Evolutionary conservation across 1,140 invertebrate species (phyloP).

Genomic region (Aphis craccivora): DNA sequence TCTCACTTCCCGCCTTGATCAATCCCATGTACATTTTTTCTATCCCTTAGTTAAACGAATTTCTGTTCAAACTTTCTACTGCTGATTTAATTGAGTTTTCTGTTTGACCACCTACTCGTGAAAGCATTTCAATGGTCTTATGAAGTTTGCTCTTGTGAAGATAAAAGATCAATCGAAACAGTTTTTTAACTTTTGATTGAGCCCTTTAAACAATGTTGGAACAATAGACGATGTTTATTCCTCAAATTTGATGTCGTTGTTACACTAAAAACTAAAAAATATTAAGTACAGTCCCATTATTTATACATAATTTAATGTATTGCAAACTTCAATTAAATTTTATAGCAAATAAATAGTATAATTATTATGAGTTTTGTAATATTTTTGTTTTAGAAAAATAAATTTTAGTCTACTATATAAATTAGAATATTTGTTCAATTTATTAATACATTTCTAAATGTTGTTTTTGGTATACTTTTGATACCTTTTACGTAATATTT

Average conservation of each 20-base stretch:
- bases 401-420: neutral
- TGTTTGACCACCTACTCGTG: conserved; percentile 49
- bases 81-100: conserved; percentile 56
- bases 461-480: neutral
- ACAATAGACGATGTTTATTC: conserved; percentile 25
- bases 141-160: conserved; percentile 35
- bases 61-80: conserved; percentile 48
- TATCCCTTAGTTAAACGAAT: conserved; percentile 49
- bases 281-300: neutral
- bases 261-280: conserved; percentile 9
- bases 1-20: conserved; percentile 44
- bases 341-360: neutral
- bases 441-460: neutral
- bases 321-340: neutral
- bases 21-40: conserved; percentile 27
- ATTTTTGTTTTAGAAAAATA: neutral
- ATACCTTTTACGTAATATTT: neutral
- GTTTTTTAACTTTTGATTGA: conserved; percentile 50
- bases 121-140: conserved; percentile 44
- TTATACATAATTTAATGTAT: neutral
- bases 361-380: neutral
- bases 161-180: conserved; percentile 54
- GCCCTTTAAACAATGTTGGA: conserved; percentile 35
- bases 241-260: neutral
- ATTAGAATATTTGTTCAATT: neutral